Conservation (phyloP, 2,113 vertebrate genomes). For the Pyrgilauda ruficollis region DNA sequence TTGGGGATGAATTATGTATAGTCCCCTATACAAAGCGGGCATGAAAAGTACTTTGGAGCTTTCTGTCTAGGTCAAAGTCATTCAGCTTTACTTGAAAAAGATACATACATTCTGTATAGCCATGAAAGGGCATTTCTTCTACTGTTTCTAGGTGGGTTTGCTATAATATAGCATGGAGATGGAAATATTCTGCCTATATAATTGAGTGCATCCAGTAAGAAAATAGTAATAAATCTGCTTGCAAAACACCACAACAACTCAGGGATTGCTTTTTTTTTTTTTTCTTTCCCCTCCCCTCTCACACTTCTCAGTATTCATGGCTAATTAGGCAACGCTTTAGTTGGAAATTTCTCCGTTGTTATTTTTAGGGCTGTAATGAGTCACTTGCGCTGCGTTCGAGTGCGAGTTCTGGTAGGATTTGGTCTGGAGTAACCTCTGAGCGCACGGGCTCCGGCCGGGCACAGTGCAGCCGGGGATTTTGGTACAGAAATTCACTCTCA, state of each 20-base stretch:
- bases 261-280: not conserved
- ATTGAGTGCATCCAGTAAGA: not conserved
- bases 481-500: not conserved
- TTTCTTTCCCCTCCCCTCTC: not conserved
- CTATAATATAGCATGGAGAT: not conserved
- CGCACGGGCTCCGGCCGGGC: not conserved
- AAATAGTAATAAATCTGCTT: not conserved
- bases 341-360: conserved; percentile 43
- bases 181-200: not conserved
- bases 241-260: not conserved
- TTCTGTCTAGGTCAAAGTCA: not conserved
- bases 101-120: rapidly evolving
- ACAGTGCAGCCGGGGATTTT: not conserved
- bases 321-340: conserved; percentile 46
- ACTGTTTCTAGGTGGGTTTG: not conserved
- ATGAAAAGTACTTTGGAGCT: not conserved
- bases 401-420: not conserved
- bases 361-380: conserved; percentile 48
- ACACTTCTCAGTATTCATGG: not conserved
- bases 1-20: not conserved
- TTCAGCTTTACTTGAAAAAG: not conserved
- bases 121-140: not conserved
- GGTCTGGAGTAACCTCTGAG: conserved; percentile 13
- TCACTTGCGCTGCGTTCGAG: not conserved
- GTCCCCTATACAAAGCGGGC: not conserved